Evolutionary conservation across 2,888 invertebrate species (phyloP), one percentile per base, ranked within the genome.

Genomic region (Fragum sueziense): DNA sequence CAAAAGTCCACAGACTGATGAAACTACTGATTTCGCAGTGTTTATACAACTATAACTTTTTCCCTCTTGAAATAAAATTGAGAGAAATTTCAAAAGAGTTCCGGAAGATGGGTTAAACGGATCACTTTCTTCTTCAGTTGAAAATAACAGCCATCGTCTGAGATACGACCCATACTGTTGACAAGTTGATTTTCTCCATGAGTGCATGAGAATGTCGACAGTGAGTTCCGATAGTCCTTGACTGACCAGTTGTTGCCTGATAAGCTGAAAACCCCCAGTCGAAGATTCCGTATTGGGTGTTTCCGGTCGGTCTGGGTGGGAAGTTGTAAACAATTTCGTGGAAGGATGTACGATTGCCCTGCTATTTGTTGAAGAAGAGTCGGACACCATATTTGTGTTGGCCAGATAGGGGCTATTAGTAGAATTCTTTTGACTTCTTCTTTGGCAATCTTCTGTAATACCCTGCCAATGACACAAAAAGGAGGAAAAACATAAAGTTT

Each of bases 11-110:
- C 37, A 62, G 3, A 62, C 9, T 14, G 62, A 62, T 9, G 62
- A 62, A 9, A 62, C n/a, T 31, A 34, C 62, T 14, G 62, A 62
- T 34, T 62, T 62, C 20, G 62, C 62, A 4, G 34, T 62, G 33
- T 37, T 37, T 25, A 74, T 69, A 2, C 69, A 57, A 74, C 69
- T 69, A 41, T 74, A 74, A 59, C 69, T 52, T 9, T 34, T 34
- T 20, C 62, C 62, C 9, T 37, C 22, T 33, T 62, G 7, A 34
- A 33, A 62, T 14, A 62, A 34, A 20, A 34, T 14, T 37, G 62
- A 34, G 9, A 62, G 62, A 34, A 62, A 62, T 62, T 62, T 59
- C 29, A 52, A 52, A 7, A 52, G 7, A 22, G 52, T 17, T 22
- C 52, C 52, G n/a, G 52, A n/a, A 52, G 52, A 52, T 52, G 52